Evolutionary conservation across 1,140 invertebrate genomes (phyloP).

Genomic region (Palaemon carinicauda): DNA sequence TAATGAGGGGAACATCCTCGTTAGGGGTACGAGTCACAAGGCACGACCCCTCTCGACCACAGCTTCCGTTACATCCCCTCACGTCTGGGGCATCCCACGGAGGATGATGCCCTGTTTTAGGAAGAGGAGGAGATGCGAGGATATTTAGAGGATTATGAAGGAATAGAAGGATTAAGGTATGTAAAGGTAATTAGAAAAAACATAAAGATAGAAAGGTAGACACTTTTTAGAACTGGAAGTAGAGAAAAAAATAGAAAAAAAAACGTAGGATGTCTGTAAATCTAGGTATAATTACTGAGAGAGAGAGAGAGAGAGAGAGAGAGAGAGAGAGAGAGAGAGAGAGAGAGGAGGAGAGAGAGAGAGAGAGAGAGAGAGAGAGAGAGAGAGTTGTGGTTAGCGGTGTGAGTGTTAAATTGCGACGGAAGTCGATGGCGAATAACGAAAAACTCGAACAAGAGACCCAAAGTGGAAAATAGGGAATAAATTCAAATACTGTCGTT

Average conservation of each 20-base stretch:
- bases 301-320: neutral
- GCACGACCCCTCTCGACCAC: slow-evolving; percentile 27
- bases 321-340: neutral
- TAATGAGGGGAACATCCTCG: slow-evolving; percentile 43
- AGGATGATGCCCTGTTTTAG: neutral
- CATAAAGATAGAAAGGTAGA: neutral
- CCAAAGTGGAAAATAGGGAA: too few species aligned
- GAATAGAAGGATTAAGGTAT: neutral
- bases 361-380: neutral
- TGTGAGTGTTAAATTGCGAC: neutral
- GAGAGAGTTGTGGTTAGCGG: neutral
- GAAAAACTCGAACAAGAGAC: too few species aligned
- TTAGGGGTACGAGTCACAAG: neutral
- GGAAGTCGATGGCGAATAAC: too few species aligned
- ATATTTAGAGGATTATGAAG: neutral
- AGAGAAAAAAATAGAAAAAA: neutral
- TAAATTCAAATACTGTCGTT: too few species aligned
- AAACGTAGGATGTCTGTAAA: neutral
- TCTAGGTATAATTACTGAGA: too few species aligned
- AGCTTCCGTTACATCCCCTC: slow-evolving; percentile 13
- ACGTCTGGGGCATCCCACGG: too few species aligned
- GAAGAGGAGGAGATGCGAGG: neutral
- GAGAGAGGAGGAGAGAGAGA: neutral
- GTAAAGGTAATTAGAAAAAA: neutral
- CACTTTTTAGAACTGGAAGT: neutral